Evolutionary conservation across 2,797 vertebrate genomes (phyloP).

Genomic region (Peromyscus nudipes): DNA sequence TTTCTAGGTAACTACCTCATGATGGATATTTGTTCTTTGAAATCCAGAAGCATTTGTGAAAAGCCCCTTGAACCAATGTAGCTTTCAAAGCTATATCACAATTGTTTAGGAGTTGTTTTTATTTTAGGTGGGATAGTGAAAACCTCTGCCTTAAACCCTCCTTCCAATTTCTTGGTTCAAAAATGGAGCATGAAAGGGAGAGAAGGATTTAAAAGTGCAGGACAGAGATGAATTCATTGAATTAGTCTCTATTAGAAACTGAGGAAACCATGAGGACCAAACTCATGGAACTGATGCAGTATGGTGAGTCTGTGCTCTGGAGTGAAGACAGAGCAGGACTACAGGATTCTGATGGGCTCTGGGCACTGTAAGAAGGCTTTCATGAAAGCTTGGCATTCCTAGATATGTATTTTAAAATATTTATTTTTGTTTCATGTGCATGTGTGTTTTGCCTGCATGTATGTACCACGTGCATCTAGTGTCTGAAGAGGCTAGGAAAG

Average conservation of each 20-base stretch:
- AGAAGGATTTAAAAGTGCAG: neutral
- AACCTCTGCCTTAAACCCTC: neutral
- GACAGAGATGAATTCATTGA: neutral
- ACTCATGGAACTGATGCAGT: too few species aligned
- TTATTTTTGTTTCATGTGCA: neutral
- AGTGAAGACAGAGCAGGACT: neutral
- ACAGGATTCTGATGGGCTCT: neutral
- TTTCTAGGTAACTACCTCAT: neutral
- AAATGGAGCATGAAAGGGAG: neutral
- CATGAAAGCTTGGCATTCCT: neutral
- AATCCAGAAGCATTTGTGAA: neutral
- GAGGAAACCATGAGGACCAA: neutral
- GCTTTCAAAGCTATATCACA: neutral
- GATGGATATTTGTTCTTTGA: neutral
- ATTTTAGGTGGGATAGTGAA: neutral
- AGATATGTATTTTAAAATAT: neutral
- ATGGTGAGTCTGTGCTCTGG: rapidly evolving
- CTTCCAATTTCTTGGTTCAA: neutral
- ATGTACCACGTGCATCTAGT: neutral
- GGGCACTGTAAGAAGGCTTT: neutral
- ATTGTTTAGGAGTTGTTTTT: neutral
- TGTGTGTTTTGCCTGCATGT: too few species aligned
- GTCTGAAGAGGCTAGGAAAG: neutral
- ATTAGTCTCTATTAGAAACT: neutral
- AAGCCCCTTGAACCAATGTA: neutral